phyloP scores from a whole-genome alignment of 2,113 vertebrate species.

The Chauna torquata region DNA sequence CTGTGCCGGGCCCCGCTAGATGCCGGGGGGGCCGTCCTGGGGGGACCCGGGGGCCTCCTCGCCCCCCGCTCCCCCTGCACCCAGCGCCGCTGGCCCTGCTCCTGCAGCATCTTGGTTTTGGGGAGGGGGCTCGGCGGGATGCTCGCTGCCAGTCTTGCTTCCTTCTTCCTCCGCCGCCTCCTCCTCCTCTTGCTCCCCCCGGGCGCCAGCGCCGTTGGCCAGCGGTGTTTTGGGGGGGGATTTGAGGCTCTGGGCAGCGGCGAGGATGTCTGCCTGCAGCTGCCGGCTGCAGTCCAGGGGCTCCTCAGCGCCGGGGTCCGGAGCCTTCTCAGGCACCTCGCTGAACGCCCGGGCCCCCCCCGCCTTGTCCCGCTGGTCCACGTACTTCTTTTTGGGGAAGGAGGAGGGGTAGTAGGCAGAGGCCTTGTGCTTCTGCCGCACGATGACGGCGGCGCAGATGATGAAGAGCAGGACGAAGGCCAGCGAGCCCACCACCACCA shows the following conservation, averaged over 20 bases:
- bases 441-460: conserved; percentile 88
- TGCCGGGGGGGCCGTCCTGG: background rate
- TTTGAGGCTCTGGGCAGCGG: conserved; percentile 85
- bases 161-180: background rate
- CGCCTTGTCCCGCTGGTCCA: conserved; percentile 77
- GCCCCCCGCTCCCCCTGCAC: rapidly evolving
- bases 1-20: background rate
- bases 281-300: conserved; percentile 78
- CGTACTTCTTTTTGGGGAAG: conserved; percentile 86
- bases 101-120: rapidly evolving
- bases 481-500: conserved; percentile 89
- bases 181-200: background rate
- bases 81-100: rapidly evolving
- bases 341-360: conserved; percentile 71
- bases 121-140: background rate
- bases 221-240: conserved; percentile 73
- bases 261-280: conserved; percentile 83
- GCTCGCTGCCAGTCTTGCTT: background rate
- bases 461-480: conserved; percentile 90
- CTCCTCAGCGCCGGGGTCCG: conserved; percentile 52
- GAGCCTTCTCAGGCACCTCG: conserved; percentile 78
- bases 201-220: conserved; percentile 69
- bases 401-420: conserved; percentile 91
- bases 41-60: rapidly evolving
- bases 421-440: conserved; percentile 91